These are phyloP conservation scores for Pitangus sulphuratus DNA, from an alignment of 2,797 vertebrate species.

Conservation along the genomic window DNA sequence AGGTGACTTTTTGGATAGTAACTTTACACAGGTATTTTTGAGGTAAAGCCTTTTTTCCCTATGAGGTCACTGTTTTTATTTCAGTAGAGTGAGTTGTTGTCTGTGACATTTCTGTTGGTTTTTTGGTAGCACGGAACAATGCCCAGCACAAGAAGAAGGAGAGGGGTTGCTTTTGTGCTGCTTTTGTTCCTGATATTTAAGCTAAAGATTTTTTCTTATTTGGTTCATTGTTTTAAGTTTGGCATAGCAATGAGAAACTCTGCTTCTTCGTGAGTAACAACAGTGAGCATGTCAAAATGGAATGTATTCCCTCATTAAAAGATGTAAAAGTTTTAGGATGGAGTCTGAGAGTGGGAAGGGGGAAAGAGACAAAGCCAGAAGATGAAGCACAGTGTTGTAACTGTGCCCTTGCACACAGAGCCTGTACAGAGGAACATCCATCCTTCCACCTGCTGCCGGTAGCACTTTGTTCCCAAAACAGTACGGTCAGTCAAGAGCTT, in stretches of 20 bases:
- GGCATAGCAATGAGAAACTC: fast-evolving
- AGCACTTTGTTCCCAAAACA: fast-evolving
- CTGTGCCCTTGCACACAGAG: fast-evolving
- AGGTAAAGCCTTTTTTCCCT: neutral
- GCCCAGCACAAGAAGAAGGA: neutral
- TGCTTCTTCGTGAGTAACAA: fast-evolving
- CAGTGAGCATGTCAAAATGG: neutral
- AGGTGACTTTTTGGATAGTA: neutral
- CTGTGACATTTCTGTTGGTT: neutral
- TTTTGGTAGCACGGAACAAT: neutral
- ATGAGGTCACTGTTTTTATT: neutral
- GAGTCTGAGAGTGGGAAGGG: neutral
- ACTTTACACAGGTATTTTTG: neutral
- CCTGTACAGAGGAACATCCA: fast-evolving
- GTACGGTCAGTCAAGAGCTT: fast-evolving
- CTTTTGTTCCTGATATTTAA: neutral
- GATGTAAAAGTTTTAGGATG: neutral
- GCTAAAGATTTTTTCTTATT: neutral
- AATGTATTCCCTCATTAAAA: neutral
- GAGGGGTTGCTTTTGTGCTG: neutral
- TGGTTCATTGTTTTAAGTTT: neutral
- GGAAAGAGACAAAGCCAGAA: neutral
- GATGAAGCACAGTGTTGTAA: fast-evolving
- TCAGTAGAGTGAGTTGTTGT: neutral
- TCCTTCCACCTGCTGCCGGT: fast-evolving